A percentile compares a stretch with the other conserved stretches of the same genome.
phyloP scores from a whole-genome alignment of 2,113 vertebrate genomes.

The Corythornis madagascariensis region DNA sequence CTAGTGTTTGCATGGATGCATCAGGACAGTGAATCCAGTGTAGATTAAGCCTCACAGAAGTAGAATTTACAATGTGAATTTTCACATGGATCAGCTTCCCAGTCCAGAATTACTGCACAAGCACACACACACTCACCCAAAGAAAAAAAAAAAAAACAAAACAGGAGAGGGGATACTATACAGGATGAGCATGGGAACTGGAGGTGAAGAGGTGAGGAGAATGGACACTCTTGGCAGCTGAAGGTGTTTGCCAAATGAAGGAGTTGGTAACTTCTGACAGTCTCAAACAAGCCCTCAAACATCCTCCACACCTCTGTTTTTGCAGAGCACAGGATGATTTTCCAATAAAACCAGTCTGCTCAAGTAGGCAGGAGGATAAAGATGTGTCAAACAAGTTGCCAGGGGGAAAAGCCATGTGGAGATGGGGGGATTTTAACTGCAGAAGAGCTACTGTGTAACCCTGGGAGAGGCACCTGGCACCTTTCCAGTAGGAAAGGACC shows the following conservation, averaged over 20 bases:
- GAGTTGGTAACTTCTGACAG: background rate
- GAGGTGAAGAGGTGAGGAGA: background rate
- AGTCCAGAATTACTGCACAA: background rate
- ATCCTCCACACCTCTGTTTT: accelerated
- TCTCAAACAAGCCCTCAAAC: background rate
- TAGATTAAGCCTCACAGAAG: background rate
- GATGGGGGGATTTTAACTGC: background rate
- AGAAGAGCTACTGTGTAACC: background rate
- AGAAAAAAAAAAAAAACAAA: background rate
- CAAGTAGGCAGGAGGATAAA: background rate
- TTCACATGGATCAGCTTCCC: background rate
- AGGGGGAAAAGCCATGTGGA: background rate
- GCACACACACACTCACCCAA: background rate
- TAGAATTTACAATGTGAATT: background rate
- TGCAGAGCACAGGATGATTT: background rate
- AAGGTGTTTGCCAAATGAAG: background rate
- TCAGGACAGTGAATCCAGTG: background rate
- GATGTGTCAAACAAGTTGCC: background rate
- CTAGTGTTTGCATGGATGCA: background rate
- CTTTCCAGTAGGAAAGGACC: background rate
- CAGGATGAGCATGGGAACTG: background rate
- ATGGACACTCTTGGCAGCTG: background rate
- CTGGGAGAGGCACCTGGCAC: background rate
- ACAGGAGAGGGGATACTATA: background rate
- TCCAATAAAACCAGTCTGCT: background rate